Percentiles rank a stretch among this genome's conserved stretches.
Evolutionary conservation across 2,888 invertebrate species (phyloP).

Genomic region (Dicyrtomina minuta): DNA sequence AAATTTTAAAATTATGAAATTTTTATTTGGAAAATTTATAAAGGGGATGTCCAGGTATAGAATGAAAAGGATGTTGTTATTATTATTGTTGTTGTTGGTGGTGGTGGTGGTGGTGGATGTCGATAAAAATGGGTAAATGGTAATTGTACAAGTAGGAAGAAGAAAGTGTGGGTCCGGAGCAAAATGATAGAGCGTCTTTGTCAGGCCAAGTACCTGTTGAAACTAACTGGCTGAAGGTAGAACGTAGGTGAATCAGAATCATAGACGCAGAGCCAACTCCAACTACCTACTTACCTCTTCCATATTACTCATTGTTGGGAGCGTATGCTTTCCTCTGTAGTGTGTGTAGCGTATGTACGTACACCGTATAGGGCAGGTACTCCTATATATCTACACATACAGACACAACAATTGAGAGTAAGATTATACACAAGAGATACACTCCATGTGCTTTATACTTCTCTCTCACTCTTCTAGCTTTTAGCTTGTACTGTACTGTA

Average conservation of each 20-base stretch:
- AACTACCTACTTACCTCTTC: not conserved
- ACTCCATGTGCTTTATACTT: no score
- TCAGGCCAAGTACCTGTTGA: slow-evolving; percentile 49
- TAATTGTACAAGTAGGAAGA: slow-evolving; percentile 8
- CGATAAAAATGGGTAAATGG: not conserved
- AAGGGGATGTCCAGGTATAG: no score
- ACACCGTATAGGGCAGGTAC: not conserved
- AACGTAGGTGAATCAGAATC: slow-evolving; percentile 15
- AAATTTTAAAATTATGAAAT: not conserved
- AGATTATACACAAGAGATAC: not conserved
- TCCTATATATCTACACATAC: not conserved
- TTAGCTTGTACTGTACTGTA: no score
- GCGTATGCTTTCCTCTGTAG: no score
- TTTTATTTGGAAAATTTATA: no score
- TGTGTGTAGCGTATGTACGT: not conserved
- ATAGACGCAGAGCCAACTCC: not conserved
- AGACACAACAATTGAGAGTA: no score
- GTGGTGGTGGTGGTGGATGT: no score
- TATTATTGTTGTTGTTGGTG: no score
- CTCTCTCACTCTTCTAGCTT: no score
- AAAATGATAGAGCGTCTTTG: slow-evolving; percentile 45
- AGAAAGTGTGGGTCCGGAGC: slow-evolving; percentile 31
- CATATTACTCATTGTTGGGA: no score
- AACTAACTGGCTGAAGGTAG: slow-evolving; percentile 37
- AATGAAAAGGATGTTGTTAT: no score